Evolutionary conservation across 2,888 invertebrate genomes (phyloP).

Genomic region (Endomychus coccineus): DNA sequence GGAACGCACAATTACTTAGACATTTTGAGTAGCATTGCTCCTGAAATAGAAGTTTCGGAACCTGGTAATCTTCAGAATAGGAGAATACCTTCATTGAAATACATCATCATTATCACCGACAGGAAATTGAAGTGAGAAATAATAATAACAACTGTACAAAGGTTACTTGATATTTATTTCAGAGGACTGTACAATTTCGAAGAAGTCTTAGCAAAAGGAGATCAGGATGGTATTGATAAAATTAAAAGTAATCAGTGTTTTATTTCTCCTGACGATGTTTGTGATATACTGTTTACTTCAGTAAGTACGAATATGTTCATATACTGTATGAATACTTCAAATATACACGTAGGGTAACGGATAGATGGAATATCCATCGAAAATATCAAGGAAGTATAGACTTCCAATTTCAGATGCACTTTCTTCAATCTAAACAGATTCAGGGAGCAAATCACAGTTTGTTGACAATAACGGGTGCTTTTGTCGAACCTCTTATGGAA

Average conservation of each 20-base stretch:
- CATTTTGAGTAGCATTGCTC: conserved; percentile 53
- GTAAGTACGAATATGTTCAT: too few species aligned
- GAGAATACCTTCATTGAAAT: conserved; percentile 46
- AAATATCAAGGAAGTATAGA: too few species aligned
- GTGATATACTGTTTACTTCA: conserved; percentile 78
- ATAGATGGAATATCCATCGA: too few species aligned
- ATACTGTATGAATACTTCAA: too few species aligned
- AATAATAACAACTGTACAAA: conserved; percentile 1
- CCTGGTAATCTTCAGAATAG: conserved; percentile 47
- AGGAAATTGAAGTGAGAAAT: conserved; percentile 48
- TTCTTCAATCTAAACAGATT: too few species aligned
- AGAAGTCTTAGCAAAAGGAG: conserved; percentile 36
- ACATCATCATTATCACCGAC: conserved; percentile 53
- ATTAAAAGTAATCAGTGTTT: conserved; percentile 40
- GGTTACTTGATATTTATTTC: too few species aligned
- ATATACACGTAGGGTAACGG: too few species aligned
- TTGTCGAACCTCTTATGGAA: too few species aligned
- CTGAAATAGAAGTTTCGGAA: conserved; percentile 47
- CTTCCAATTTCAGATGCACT: too few species aligned
- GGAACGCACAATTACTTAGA: conserved; percentile 61
- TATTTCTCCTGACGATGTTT: conserved; percentile 59
- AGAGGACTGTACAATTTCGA: conserved; percentile 38
- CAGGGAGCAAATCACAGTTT: too few species aligned
- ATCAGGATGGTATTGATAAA: conserved; percentile 28
- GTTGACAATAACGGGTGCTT: too few species aligned